These are phyloP conservation scores for Pygoscelis antarcticus DNA, from an alignment of 2,113 vertebrate genomes.

Conservation along the genomic window DNA sequence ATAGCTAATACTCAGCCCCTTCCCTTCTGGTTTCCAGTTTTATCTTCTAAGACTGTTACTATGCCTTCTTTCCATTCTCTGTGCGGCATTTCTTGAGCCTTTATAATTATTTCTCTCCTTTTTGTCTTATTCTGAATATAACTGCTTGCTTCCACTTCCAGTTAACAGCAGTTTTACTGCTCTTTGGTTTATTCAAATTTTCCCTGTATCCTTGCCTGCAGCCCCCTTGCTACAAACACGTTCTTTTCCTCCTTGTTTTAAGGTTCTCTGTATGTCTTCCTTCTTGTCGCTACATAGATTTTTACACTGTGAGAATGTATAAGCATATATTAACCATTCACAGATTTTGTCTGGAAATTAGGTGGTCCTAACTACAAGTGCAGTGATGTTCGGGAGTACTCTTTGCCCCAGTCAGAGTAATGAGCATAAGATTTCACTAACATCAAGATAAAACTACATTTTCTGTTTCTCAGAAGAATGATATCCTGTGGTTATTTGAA, in stretches of 20 bases:
- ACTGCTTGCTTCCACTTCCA: neutral
- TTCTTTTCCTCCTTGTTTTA: neutral
- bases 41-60: neutral
- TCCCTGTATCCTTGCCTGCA: neutral
- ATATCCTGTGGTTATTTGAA: neutral
- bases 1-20: neutral
- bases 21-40: neutral
- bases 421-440: neutral
- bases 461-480: neutral
- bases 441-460: neutral
- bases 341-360: neutral
- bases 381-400: neutral
- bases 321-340: neutral
- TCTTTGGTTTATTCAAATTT: neutral
- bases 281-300: neutral
- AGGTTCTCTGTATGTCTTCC: neutral
- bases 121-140: neutral
- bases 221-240: neutral
- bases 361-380: neutral
- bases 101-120: neutral
- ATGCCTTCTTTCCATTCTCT: neutral
- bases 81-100: neutral
- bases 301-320: neutral
- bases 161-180: neutral
- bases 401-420: neutral